These are phyloP conservation scores for Petrophora chlorosata DNA, from an alignment of 2,888 invertebrate genomes.

Conservation along the genomic window DNA sequence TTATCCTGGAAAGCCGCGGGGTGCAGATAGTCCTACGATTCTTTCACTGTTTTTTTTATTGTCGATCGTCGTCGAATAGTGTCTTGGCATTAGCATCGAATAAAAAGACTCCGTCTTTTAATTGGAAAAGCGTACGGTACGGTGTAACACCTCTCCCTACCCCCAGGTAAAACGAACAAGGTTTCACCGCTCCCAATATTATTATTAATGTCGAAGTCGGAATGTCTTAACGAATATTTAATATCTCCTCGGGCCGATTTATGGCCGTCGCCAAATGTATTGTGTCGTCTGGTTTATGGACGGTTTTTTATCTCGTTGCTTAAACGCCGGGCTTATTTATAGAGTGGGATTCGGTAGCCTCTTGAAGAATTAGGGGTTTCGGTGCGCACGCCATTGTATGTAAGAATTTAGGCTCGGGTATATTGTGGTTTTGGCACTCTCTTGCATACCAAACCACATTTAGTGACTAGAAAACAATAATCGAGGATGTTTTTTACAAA, in stretches of 20 bases:
- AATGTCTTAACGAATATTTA: slow-evolving; percentile 78
- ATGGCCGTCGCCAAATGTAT: slow-evolving; percentile 56
- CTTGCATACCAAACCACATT: no score
- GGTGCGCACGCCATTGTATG: no score
- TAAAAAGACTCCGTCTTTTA: no score
- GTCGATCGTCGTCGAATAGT: no score
- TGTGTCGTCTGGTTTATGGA: slow-evolving; percentile 53
- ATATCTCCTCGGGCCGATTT: slow-evolving; percentile 65
- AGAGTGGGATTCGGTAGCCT: slow-evolving; percentile 9
- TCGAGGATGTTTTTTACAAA: no score
- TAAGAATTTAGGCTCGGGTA: no score
- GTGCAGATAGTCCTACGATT: no score
- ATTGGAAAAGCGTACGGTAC: slow-evolving; percentile 22
- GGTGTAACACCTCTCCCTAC: slow-evolving; percentile 24
- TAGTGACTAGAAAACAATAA: no score
- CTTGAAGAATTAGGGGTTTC: slow-evolving; percentile 5
- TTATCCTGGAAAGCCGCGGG: no score
- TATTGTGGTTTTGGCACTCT: no score
- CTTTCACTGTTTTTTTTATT: no score
- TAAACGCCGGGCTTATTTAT: slow-evolving; percentile 30
- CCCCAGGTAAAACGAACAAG: slow-evolving; percentile 36
- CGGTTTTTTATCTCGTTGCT: slow-evolving; percentile 30
- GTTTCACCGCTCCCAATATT: slow-evolving; percentile 63
- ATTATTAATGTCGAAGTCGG: slow-evolving; percentile 70
- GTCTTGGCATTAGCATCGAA: no score